Conservation (phyloP, 2,113 vertebrate genomes). For the Nothocercus nigrocapillus region DNA sequence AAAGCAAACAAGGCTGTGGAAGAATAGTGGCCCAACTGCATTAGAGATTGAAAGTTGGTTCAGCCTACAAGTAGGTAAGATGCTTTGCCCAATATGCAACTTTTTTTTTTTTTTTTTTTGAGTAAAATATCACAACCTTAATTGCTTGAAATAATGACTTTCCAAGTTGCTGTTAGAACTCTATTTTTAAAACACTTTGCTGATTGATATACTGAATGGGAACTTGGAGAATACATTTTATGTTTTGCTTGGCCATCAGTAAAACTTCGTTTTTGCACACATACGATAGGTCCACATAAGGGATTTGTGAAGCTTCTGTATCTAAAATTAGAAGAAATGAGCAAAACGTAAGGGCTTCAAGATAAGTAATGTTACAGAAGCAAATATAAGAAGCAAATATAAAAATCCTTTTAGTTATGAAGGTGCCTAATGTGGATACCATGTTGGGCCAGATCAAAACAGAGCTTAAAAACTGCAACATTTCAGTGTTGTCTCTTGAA, state of each 20-base stretch:
- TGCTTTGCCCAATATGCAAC: background rate
- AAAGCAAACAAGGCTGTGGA: slow-evolving; percentile 27
- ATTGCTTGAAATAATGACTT: background rate
- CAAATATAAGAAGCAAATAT: background rate
- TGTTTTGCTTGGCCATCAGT: background rate
- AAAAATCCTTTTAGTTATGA: background rate
- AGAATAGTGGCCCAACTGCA: background rate
- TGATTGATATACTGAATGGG: background rate
- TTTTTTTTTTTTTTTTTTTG: background rate
- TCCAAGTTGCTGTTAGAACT: background rate
- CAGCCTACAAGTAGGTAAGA: background rate
- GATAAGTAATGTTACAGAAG: background rate
- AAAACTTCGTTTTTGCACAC: background rate
- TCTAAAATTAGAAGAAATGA: background rate
- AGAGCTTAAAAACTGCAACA: background rate
- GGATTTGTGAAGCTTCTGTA: background rate
- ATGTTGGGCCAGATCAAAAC: background rate
- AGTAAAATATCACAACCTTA: background rate
- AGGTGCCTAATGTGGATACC: rapidly evolving
- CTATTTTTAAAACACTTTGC: background rate
- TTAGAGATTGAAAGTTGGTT: background rate
- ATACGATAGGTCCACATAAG: background rate
- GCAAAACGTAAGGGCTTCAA: background rate
- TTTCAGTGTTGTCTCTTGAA: background rate
- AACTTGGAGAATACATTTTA: background rate